phyloP scores from a whole-genome alignment of 23 tunicate species.

The Phallusia fumigata region DNA sequence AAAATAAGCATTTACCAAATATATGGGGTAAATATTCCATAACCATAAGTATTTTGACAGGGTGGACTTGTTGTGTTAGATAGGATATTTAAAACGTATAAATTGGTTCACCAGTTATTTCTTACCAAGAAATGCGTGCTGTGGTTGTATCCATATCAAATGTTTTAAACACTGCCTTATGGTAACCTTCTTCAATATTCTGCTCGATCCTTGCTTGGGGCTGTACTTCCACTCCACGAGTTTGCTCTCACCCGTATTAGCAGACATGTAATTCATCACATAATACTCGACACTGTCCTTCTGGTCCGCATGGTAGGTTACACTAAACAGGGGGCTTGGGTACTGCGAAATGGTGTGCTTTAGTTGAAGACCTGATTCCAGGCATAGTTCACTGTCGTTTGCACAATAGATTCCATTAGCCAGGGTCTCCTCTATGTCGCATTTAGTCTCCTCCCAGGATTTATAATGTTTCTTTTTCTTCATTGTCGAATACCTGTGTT shows the following conservation, averaged over 20 bases:
- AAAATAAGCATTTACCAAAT: too few species aligned
- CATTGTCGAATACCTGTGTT: slow-evolving; percentile 1
- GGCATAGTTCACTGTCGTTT: slow-evolving; percentile 26
- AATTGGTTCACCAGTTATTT: not conserved
- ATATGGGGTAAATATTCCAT: too few species aligned
- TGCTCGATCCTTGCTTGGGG: slow-evolving; percentile 13
- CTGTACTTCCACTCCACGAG: slow-evolving; percentile 62
- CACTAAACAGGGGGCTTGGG: slow-evolving; percentile 50
- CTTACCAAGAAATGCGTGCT: slow-evolving; percentile 64
- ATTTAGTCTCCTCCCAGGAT: slow-evolving; percentile 26
- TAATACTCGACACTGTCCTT: slow-evolving; percentile 37
- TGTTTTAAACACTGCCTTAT: slow-evolving; percentile 55
- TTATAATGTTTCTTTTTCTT: slow-evolving; percentile 16
- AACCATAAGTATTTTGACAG: too few species aligned
- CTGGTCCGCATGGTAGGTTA: slow-evolving; percentile 28
- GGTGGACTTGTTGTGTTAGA: too few species aligned
- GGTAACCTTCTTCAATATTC: slow-evolving; percentile 26
- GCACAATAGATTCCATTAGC: slow-evolving; percentile 1
- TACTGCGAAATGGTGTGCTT: slow-evolving; percentile 51
- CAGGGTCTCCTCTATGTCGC: slow-evolving; percentile 28
- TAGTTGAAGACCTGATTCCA: slow-evolving; percentile 52
- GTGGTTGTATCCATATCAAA: slow-evolving; percentile 41
- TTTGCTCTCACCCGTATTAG: slow-evolving; percentile 42
- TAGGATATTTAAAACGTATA: not conserved
- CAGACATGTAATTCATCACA: slow-evolving; percentile 45